Evolutionary conservation across 2,797 vertebrate species (phyloP).

Genomic region (Miichthys miiuy): DNA sequence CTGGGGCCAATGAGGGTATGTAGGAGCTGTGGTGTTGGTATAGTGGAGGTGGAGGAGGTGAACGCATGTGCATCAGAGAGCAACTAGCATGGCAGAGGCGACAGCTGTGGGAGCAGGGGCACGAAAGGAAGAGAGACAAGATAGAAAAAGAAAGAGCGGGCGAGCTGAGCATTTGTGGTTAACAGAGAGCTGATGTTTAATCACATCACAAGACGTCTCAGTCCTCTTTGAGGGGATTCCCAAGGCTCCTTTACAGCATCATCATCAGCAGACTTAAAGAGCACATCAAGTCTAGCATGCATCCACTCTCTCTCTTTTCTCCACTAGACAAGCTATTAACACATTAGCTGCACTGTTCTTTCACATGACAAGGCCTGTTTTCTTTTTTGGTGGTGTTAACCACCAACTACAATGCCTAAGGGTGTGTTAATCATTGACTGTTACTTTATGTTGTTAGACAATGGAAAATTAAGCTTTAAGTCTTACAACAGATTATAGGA

Average conservation of each 20-base stretch:
- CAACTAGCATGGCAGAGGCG: constrained; percentile 14
- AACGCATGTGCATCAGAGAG: constrained; percentile 45
- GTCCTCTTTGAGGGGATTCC: constrained; percentile 77
- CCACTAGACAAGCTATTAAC: constrained; percentile 49
- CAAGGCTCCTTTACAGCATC: constrained; percentile 71
- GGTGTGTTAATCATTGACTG: constrained; percentile 37
- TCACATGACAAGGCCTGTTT: constrained; percentile 45
- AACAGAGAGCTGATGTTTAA: constrained; percentile 75
- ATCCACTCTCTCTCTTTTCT: constrained; percentile 33
- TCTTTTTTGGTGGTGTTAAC: constrained; percentile 37
- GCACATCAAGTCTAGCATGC: constrained; percentile 59
- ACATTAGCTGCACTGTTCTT: constrained; percentile 50
- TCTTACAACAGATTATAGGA: constrained; percentile 9
- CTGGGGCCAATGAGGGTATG: constrained; percentile 28
- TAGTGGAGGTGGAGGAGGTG: constrained; percentile 45
- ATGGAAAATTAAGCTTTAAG: constrained; percentile 17
- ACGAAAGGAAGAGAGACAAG: constrained; percentile 26
- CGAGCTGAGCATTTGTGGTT: constrained; percentile 67
- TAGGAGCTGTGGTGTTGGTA: constrained; percentile 30
- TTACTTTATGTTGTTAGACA: constrained; percentile 25
- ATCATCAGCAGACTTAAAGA: constrained; percentile 73
- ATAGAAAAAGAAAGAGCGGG: constrained; percentile 14
- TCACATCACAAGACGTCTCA: constrained; percentile 76
- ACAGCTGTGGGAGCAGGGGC: constrained; percentile 14
- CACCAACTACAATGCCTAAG: constrained; percentile 2